These are phyloP conservation scores for Artemia sp. DNA, from an alignment of 2,888 invertebrate species.

Conservation along the genomic window DNA sequence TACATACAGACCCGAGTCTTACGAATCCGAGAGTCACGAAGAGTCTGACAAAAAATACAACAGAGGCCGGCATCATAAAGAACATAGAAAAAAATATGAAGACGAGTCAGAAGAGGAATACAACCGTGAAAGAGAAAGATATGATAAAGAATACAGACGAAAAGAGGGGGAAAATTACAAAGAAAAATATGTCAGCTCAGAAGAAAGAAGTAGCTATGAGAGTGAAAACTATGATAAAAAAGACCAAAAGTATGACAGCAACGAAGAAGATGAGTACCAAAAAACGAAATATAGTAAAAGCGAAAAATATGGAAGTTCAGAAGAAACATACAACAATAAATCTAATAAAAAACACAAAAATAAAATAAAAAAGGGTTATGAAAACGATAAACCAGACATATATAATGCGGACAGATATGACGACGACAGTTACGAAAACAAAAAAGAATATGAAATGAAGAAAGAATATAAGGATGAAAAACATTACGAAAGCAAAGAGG, in stretches of 20 bases:
- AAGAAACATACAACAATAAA: too few species aligned
- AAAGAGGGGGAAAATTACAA: neutral
- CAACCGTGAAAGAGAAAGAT: neutral
- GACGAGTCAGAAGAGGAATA: neutral
- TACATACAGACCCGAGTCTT: neutral
- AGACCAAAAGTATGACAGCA: neutral
- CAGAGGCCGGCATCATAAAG: neutral
- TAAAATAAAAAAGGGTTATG: neutral
- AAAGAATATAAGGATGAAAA: conserved; percentile 5
- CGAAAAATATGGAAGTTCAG: neutral
- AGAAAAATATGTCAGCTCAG: neutral
- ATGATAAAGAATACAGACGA: neutral
- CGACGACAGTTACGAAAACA: neutral
- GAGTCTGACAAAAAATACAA: neutral
- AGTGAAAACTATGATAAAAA: neutral
- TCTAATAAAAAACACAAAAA: neutral
- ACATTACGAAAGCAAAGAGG: neutral
- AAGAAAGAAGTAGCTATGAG: neutral
- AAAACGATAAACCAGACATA: neutral
- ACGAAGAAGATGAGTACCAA: neutral
- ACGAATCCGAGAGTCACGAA: neutral
- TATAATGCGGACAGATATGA: neutral
- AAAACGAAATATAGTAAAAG: neutral
- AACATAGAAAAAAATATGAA: conserved; percentile 5
- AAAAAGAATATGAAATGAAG: neutral